Evolutionary conservation across 2,888 invertebrate genomes (phyloP), one percentile per base, ranked within the genome.

Genomic region (Ectemnius lituratus): DNA sequence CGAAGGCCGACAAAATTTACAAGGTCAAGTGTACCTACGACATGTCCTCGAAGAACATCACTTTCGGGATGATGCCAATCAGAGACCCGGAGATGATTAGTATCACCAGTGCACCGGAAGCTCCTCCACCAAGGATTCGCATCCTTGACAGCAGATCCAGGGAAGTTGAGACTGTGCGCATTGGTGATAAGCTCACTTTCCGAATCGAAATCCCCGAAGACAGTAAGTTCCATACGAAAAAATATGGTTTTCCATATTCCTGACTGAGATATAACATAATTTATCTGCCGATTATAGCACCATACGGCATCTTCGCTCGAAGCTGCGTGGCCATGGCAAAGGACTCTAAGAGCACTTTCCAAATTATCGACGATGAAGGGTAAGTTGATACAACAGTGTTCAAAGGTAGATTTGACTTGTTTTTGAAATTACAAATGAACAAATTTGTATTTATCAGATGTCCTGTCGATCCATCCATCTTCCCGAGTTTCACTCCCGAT

Each of bases 301-400:
- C 98, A 4, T 98, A 98, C 88, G 98, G 98, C 85, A 98, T 98
- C 87, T 98, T 98, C 90, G 98, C 98, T 58, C 94, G 98, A 90
- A 98, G 97, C 90, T 98, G 98, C 92, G 97, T 98, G 72, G 98
- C 98, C 75, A 98, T 98, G 98, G 98, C 98, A 70, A 98, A 98
- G 92, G 98, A 98, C 91, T 97, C 97, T 4, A 96, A 97, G 92
- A 97, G 97, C 89, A 98, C 97, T 45, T 98, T 98, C 94, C 97
- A 97, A 90, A 98, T 98, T 88, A 98, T 98, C 88, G 97, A 98
- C 88, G 97, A 98, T 89, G 97, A 97, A 91, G 98, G 98, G 95
- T 95, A 86, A 89, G 93, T 57, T 20, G 46, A 5, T 4, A 18
- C 8, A 2, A 67, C 13, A 20, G 16, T 11, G 16, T 46, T 2